A percentile compares a stretch with the other conserved stretches of the same genome.
phyloP scores from a whole-genome alignment of 2,888 invertebrate species.

The Caenorhabditis drosophilae region DNA sequence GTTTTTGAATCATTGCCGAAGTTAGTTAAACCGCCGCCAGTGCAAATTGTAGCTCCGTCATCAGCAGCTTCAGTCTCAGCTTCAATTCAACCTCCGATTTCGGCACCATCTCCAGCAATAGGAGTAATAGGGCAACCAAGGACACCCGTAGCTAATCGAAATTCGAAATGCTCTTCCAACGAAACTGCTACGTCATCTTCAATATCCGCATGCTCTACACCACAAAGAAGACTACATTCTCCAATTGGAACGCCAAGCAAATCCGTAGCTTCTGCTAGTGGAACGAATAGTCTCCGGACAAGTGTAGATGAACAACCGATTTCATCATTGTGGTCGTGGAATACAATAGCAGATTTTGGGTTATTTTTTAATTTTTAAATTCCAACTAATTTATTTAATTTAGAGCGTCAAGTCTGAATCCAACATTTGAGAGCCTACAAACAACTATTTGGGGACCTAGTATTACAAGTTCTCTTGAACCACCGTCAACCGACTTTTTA shows the following conservation, averaged over 20 bases:
- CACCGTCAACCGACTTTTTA: slow-evolving; percentile 15
- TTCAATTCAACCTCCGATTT: slow-evolving; percentile 24
- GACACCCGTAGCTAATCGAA: slow-evolving; percentile 9
- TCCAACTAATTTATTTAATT: too few relatives aligned
- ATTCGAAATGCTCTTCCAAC: neutral
- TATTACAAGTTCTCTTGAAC: too few relatives aligned
- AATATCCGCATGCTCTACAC: slow-evolving; percentile 12
- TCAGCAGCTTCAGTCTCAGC: slow-evolving; percentile 39
- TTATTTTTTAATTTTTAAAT: slow-evolving; percentile 2
- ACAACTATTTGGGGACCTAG: too few relatives aligned
- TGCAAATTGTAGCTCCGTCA: slow-evolving; percentile 50
- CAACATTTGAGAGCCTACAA: too few relatives aligned
- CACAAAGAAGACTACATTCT: slow-evolving; percentile 13
- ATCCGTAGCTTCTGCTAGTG: neutral
- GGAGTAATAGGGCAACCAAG: slow-evolving; percentile 50
- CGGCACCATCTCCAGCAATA: slow-evolving; percentile 32
- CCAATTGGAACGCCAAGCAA: slow-evolving; percentile 2
- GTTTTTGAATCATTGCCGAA: slow-evolving; percentile 42
- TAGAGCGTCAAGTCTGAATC: slow-evolving; percentile 8
- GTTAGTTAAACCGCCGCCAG: slow-evolving; percentile 45
- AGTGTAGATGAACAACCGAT: neutral
- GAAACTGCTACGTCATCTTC: neutral
- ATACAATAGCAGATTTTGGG: slow-evolving; percentile 28
- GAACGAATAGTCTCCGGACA: neutral
- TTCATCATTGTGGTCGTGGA: slow-evolving; percentile 35